Evolutionary conservation across 64 coral and sea anemone species (phyloP).

Genomic region (Actinia equina): DNA sequence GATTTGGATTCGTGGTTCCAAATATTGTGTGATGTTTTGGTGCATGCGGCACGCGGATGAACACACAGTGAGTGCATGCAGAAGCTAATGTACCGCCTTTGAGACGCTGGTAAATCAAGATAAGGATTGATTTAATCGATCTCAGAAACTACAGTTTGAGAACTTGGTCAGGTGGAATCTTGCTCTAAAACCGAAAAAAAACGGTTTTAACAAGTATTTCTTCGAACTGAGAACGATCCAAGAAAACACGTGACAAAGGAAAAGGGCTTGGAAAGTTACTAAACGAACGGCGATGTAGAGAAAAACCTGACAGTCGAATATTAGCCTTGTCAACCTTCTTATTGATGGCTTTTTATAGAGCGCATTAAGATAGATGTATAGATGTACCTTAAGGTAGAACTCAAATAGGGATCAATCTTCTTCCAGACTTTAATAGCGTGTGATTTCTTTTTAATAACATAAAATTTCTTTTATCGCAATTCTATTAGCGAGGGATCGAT

Average conservation of each 20-base stretch:
- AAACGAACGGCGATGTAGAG: not conserved
- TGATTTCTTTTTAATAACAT: slow-evolving; percentile 7
- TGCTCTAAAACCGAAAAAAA: too few species aligned
- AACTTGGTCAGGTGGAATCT: too few species aligned
- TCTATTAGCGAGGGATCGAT: not conserved
- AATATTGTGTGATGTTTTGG: not conserved
- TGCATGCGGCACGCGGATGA: not conserved
- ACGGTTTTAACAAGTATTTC: too few species aligned
- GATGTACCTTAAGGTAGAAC: not conserved
- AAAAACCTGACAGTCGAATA: not conserved
- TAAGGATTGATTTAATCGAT: too few species aligned
- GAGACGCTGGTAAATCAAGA: not conserved
- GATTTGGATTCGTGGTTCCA: not conserved
- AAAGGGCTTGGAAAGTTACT: not conserved
- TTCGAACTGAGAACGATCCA: too few species aligned
- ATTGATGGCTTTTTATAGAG: not conserved
- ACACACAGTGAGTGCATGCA: too few species aligned
- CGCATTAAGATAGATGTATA: not conserved
- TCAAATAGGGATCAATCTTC: not conserved
- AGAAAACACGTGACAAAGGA: too few species aligned
- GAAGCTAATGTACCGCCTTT: not conserved
- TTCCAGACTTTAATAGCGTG: not conserved
- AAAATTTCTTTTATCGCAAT: not conserved
- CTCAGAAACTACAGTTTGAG: too few species aligned
- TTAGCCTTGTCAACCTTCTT: not conserved